Base-by-base conservation (phyloP, 1,140 invertebrate species). In the Glomeris maerens region DNA sequence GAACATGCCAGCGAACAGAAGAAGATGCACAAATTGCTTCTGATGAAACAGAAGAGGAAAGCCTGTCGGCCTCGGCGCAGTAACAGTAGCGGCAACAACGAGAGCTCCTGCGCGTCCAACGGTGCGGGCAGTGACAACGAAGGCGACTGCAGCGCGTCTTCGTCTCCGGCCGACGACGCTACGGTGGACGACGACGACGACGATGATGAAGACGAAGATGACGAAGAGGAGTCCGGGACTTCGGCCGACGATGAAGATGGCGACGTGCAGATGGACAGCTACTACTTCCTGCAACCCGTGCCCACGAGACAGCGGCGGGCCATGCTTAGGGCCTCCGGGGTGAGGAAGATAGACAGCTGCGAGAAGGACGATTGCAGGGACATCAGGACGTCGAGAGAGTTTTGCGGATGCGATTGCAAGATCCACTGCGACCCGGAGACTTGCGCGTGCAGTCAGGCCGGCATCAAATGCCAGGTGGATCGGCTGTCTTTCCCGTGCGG, bases 381-480 rank as follows among this genome's bases (percentile, higher is more conserved):
- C 51, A 95, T 97, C 55, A 74, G 93, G 40, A 79, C 81, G 14
- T 95, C 91, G 14, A 74, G 93, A 27, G 91, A 96, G 62, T 83
- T 87, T 57, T 97, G 92, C 69, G 93, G 93, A 25, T 98, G 93
- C 68, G 80, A 83, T 17, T 98, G 93, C 66, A 88, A 92, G 68
- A 82, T 84, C 36, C 70, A 83, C 60, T 98, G 93, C 72, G 88
- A 95, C 72, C 92, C 92, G 0, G 89, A 93, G 59, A 90, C 80
- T 20, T 98, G 93, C 67, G 80, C 84, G 25, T 98, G 93, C 69
- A 88, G 85, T 64, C 77, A 86, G 63, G 86, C 84, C 44, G 92
- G 90, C 25, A 96, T 98, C 52, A 93, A 95, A 71, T 98, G 90
- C 65, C 90, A 94, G 74, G 88, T 98, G 21, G 92, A 97, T 70